A percentile compares a stretch with the other conserved stretches of the same genome.
Evolutionary conservation across 2,113 vertebrate genomes (phyloP).

Genomic region (rat (Rattus norvegicus)): GRCr8 NC_086019.1:66425501-66426000

Average conservation of each 20-base stretch:
- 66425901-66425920: background rate
- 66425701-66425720: background rate
- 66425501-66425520: background rate
- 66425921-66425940: conserved; percentile 1
- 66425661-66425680: background rate
- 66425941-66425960: background rate
- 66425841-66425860: background rate
- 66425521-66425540: background rate
- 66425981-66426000: background rate
- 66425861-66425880: background rate
- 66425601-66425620: background rate
- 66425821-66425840: background rate
- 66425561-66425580: background rate
- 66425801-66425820: background rate
- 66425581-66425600: background rate
- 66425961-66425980: background rate
- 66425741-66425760: background rate
- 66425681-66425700: background rate
- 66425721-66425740: background rate
- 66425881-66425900: background rate
- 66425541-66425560: background rate
- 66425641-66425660: background rate
- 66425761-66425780: background rate
- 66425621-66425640: background rate
- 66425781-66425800: background rate